These are phyloP conservation scores for Notospermus geniculatus DNA, from an alignment of 1,140 invertebrate species.

Conservation along the genomic window DNA sequence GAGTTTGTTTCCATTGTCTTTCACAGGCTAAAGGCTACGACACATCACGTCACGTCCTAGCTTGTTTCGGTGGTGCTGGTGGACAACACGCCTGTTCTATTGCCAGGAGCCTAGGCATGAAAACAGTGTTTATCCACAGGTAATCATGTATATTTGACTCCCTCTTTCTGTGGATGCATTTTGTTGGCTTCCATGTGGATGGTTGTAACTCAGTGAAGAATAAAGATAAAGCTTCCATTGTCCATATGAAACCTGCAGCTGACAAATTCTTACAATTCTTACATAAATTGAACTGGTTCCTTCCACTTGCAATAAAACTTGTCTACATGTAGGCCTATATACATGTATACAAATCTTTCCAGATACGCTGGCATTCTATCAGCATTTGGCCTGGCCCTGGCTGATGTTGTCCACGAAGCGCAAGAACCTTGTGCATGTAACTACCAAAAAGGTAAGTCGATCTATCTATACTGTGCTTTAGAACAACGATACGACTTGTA, in stretches of 20 bases:
- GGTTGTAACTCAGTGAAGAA: too few species aligned
- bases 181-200: too few species aligned
- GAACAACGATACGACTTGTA: too few species aligned
- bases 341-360: constrained; percentile 22
- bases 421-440: constrained; percentile 81
- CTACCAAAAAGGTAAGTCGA: constrained; percentile 60
- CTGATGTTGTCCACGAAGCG: constrained; percentile 93
- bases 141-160: constrained; percentile 24
- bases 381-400: constrained; percentile 96
- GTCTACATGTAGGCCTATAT: too few species aligned
- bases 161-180: too few species aligned
- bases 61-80: constrained; percentile 98
- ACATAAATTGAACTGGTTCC: too few species aligned
- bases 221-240: too few species aligned
- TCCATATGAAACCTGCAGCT: too few species aligned
- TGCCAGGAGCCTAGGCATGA: constrained; percentile 85
- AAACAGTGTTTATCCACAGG: constrained; percentile 84
- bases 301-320: too few species aligned
- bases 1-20: too few species aligned
- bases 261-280: too few species aligned
- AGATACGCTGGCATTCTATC: constrained; percentile 93
- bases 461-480: too few species aligned
- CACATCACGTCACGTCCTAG: constrained; percentile 85
- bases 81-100: constrained; percentile 98
- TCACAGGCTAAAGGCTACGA: constrained; percentile 89